A percentile compares a stretch with the other conserved stretches of the same genome.
Evolutionary conservation across 1,140 invertebrate genomes (phyloP).

Genomic region (Scaptomyza montana): DNA sequence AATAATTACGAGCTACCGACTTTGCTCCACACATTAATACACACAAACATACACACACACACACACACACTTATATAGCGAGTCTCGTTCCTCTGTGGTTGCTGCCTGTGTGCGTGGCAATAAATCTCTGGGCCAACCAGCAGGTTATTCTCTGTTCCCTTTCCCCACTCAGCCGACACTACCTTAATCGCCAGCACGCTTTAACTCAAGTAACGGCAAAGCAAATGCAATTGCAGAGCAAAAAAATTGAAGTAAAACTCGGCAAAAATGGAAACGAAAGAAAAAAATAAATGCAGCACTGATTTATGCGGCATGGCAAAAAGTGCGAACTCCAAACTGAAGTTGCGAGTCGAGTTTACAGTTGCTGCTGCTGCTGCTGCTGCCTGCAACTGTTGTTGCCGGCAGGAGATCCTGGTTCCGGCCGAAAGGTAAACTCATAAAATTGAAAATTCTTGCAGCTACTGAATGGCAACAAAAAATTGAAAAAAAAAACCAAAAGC

Average conservation of each 20-base stretch:
- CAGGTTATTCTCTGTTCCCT: constrained; percentile 18
- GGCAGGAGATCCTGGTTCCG: constrained; percentile 29
- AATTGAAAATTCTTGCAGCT: constrained; percentile 67
- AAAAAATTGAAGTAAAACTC: not conserved
- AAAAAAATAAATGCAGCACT: constrained; percentile 46
- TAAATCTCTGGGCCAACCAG: constrained; percentile 53
- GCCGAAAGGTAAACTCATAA: constrained; percentile 62
- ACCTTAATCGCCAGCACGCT: constrained; percentile 42
- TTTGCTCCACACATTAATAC: constrained; percentile 14
- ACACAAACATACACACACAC: constrained; percentile 3
- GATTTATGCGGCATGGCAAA: constrained; percentile 61
- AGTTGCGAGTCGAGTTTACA: constrained; percentile 27
- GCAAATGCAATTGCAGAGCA: constrained; percentile 52
- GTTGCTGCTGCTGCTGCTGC: not conserved
- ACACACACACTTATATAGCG: not conserved
- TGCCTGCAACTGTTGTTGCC: constrained; percentile 23
- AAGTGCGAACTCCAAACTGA: constrained; percentile 53
- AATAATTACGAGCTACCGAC: constrained; percentile 57
- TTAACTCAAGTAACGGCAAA: constrained; percentile 51
- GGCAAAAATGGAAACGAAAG: not conserved
- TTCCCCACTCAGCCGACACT: not conserved
- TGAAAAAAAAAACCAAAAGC: not conserved
- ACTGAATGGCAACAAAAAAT: constrained; percentile 26
- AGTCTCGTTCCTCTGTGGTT: constrained; percentile 3
- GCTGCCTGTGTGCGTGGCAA: constrained; percentile 38